Conservation (phyloP, 1,140 invertebrate species). For the Trachelipus rathkii region DNA sequence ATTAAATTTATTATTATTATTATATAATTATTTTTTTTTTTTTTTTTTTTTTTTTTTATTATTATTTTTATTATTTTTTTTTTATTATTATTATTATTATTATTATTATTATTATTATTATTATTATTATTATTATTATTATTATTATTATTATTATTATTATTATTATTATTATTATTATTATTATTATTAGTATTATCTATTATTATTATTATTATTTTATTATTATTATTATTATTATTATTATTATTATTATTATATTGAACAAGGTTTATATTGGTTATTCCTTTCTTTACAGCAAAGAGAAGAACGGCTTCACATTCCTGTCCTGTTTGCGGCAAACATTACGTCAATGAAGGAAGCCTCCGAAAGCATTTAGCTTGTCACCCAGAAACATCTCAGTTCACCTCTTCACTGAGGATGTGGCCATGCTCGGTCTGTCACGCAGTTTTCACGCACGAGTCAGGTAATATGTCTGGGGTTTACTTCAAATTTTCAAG, state of each 20-base stretch:
- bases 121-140: neutral
- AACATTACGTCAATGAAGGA: conserved; percentile 91
- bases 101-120: neutral
- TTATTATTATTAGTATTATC: neutral
- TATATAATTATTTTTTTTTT: too few relatives aligned
- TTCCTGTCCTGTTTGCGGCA: conserved; percentile 88
- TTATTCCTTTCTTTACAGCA: conserved; percentile 57
- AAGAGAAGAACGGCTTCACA: conserved; percentile 88
- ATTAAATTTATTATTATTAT: too few relatives aligned
- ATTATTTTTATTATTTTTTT: too few relatives aligned
- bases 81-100: too few relatives aligned
- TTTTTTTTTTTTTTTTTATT: too few relatives aligned
- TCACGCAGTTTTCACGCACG: conserved; percentile 87
- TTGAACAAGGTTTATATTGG: neutral
- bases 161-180: conserved; percentile 1
- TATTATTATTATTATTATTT: too few relatives aligned
- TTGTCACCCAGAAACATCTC: conserved; percentile 83
- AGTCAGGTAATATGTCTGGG: too few relatives aligned
- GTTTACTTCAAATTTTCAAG: too few relatives aligned
- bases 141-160: neutral
- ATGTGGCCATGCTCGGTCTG: conserved; percentile 94
- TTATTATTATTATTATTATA: too few relatives aligned
- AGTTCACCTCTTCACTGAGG: conserved; percentile 74
- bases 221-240: too few relatives aligned
- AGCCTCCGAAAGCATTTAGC: conserved; percentile 85